phyloP scores from a whole-genome alignment of 2,797 vertebrate genomes.

The Psittacula echo region DNA sequence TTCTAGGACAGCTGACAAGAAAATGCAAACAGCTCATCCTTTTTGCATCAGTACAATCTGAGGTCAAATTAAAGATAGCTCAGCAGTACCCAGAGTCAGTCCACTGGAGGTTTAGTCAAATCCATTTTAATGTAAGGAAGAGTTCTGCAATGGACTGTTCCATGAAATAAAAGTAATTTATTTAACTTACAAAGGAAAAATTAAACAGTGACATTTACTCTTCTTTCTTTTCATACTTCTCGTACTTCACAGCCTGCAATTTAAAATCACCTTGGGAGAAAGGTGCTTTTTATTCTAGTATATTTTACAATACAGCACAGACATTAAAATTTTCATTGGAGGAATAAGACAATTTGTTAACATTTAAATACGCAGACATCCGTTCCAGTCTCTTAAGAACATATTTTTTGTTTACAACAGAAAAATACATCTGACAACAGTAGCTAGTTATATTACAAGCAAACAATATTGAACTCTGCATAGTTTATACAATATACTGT shows the following conservation, averaged over 20 bases:
- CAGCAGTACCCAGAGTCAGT: background rate
- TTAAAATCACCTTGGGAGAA: conserved; percentile 82
- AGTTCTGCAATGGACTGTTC: conserved; percentile 38
- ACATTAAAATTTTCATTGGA: conserved; percentile 78
- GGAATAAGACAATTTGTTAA: conserved; percentile 82
- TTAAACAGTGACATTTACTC: conserved; percentile 85
- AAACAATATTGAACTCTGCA: conserved; percentile 93
- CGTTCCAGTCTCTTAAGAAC: conserved; percentile 86
- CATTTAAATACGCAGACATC: conserved; percentile 87
- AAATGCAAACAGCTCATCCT: background rate
- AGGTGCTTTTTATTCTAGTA: conserved; percentile 78
- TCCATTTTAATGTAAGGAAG: conserved; percentile 10
- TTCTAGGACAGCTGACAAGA: background rate
- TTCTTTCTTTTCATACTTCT: conserved; percentile 78
- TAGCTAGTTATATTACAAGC: conserved; percentile 92
- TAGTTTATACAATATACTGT: conserved; percentile 96
- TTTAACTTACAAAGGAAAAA: conserved; percentile 93
- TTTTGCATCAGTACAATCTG: background rate
- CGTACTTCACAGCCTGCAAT: conserved; percentile 79
- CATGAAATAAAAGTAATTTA: conserved; percentile 94
- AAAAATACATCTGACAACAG: conserved; percentile 93
- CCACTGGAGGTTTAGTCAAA: background rate
- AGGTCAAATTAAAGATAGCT: background rate
- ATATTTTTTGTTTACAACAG: conserved; percentile 90
- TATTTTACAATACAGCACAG: conserved; percentile 82